These are phyloP conservation scores for Dioctria linearis DNA, from an alignment of 2,888 invertebrate genomes.

Conservation along the genomic window DNA sequence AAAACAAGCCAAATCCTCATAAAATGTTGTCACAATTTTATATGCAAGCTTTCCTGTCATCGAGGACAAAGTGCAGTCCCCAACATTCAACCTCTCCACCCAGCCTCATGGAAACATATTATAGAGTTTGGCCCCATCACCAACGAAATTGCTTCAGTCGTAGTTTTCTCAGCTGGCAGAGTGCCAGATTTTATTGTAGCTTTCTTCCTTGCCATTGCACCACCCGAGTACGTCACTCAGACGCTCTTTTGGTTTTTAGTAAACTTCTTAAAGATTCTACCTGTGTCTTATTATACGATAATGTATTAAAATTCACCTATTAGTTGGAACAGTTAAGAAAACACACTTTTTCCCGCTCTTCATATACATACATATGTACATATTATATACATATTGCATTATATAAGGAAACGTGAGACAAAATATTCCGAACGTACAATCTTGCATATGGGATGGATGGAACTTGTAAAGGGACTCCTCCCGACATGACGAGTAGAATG, in stretches of 20 bases:
- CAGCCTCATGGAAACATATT: background rate
- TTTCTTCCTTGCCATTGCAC: constrained; percentile 2
- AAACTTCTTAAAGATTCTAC: constrained; percentile 31
- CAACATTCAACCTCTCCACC: constrained; percentile 1
- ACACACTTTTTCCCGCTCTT: background rate
- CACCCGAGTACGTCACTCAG: constrained; percentile 28
- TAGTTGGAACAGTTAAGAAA: constrained; percentile 25
- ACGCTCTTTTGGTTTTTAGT: background rate
- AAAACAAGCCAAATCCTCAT: constrained; percentile 35
- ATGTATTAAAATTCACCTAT: constrained; percentile 43
- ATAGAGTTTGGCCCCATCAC: constrained; percentile 47
- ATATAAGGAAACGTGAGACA: too few species aligned
- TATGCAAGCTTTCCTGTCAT: constrained; percentile 41
- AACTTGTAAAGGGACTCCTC: too few species aligned
- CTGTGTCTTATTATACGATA: constrained; percentile 18
- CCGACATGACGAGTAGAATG: too few species aligned
- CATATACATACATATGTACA: too few species aligned
- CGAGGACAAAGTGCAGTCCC: constrained; percentile 39
- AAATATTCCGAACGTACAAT: too few species aligned
- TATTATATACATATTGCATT: too few species aligned
- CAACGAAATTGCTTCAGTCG: constrained; percentile 52
- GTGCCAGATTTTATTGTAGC: constrained; percentile 41
- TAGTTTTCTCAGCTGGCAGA: constrained; percentile 52
- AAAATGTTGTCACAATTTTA: constrained; percentile 38
- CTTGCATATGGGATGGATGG: too few species aligned